These are phyloP conservation scores for Listronotus bonariensis DNA, from an alignment of 1,140 invertebrate genomes.

Conservation along the genomic window DNA sequence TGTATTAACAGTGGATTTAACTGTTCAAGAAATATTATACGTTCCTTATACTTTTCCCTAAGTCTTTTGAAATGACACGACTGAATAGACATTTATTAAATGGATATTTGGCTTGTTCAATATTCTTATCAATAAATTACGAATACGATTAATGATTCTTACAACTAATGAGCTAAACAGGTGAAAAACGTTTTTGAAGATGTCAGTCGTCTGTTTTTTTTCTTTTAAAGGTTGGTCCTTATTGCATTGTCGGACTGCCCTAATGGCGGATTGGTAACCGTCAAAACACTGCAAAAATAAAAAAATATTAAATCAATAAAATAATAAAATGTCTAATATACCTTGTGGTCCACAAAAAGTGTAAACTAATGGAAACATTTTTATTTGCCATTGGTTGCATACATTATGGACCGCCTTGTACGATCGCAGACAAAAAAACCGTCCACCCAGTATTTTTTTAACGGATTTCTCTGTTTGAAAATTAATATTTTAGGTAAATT, in stretches of 20 bases:
- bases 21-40: too few relatives aligned
- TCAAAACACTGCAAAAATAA: slow-evolving; percentile 53
- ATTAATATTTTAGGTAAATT: too few relatives aligned
- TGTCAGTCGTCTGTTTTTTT: slow-evolving; percentile 49
- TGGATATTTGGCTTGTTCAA: slow-evolving; percentile 36
- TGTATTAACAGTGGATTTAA: too few relatives aligned
- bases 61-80: slow-evolving; percentile 2
- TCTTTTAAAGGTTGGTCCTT: slow-evolving; percentile 54
- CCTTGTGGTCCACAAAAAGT: too few relatives aligned
- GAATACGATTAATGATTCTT: slow-evolving; percentile 35
- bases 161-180: slow-evolving; percentile 36
- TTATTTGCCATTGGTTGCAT: too few relatives aligned
- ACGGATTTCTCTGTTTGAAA: too few relatives aligned
- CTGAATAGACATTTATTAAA: slow-evolving; percentile 31
- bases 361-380: too few relatives aligned
- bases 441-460: too few relatives aligned
- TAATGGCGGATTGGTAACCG: slow-evolving; percentile 52
- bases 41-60: slow-evolving; percentile 1
- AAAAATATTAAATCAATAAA: too few relatives aligned
- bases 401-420: too few relatives aligned
- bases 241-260: slow-evolving; percentile 56
- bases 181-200: slow-evolving; percentile 36
- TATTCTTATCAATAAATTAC: slow-evolving; percentile 25
- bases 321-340: too few relatives aligned
- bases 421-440: too few relatives aligned